These are phyloP conservation scores for Telmatochromis brichardi DNA, from an alignment of 2,113 vertebrate genomes.

Conservation along the genomic window DNA sequence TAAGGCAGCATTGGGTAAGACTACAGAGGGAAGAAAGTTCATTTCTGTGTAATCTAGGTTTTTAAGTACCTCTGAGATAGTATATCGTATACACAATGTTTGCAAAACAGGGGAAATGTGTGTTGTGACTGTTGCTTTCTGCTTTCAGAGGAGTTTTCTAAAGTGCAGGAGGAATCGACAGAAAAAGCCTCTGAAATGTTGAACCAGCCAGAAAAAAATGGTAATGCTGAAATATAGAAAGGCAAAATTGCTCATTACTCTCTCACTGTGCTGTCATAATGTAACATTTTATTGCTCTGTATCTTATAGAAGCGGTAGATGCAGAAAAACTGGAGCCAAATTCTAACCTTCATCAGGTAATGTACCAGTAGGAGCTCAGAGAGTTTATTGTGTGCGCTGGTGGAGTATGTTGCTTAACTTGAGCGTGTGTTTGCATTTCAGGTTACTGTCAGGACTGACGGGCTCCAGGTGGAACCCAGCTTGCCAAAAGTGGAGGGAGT, in stretches of 20 bases:
- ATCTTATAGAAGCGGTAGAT: slow-evolving; percentile 71
- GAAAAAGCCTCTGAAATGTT: slow-evolving; percentile 79
- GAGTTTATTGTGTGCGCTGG: background rate
- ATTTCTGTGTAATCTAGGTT: background rate
- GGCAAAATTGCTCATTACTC: background rate
- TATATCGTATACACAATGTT: background rate
- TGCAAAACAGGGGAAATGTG: background rate
- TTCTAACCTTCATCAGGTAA: slow-evolving; percentile 77
- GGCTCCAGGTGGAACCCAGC: slow-evolving; percentile 57
- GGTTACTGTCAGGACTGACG: slow-evolving; percentile 71
- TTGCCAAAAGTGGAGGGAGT: slow-evolving; percentile 66
- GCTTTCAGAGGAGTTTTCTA: slow-evolving; percentile 88
- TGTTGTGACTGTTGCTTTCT: background rate
- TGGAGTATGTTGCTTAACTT: background rate
- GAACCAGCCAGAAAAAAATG: slow-evolving; percentile 78
- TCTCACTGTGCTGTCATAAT: background rate
- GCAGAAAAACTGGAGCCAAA: slow-evolving; percentile 81
- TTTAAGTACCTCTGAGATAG: background rate
- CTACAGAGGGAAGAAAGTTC: background rate
- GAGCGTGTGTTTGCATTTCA: slow-evolving; percentile 12
- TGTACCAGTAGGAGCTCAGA: background rate
- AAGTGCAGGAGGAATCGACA: slow-evolving; percentile 81
- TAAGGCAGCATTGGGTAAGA: slow-evolving; percentile 86
- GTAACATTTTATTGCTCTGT: background rate
- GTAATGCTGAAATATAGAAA: slow-evolving; percentile 43